Evolutionary conservation across 2,797 vertebrate species (phyloP).

Genomic region (Alca torda): DNA sequence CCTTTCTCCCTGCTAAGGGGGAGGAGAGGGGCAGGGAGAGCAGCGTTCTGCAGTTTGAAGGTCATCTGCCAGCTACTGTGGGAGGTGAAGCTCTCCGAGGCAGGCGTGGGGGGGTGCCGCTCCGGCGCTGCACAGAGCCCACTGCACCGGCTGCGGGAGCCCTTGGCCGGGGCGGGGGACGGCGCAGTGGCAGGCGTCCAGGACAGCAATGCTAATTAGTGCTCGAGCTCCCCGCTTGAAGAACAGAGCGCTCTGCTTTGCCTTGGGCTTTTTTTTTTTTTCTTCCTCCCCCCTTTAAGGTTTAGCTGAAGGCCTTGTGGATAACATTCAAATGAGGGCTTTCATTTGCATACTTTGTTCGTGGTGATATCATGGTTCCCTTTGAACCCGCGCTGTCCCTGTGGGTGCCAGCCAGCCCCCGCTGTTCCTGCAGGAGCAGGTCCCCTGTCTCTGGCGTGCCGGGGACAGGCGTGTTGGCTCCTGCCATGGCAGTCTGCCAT

Average conservation of each 20-base stretch:
- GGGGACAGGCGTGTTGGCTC: fast-evolving
- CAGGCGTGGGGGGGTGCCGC: background rate
- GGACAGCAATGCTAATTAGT: background rate
- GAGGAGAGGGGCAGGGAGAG: background rate
- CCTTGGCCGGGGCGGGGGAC: background rate
- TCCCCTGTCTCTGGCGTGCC: too few relatives aligned
- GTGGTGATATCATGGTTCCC: background rate
- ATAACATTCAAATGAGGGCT: conserved; percentile 17
- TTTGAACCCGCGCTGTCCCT: background rate
- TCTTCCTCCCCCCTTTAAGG: background rate
- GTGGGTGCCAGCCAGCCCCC: background rate
- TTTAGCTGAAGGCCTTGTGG: conserved; percentile 1
- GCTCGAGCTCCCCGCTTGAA: background rate
- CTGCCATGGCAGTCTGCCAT: background rate
- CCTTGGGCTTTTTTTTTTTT: background rate
- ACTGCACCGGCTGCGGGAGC: background rate
- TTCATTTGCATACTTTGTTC: background rate
- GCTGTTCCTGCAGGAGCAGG: background rate
- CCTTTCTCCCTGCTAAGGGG: fast-evolving
- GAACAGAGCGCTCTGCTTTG: conserved; percentile 22
- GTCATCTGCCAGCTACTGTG: background rate
- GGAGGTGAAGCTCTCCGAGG: background rate
- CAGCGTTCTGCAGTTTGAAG: background rate
- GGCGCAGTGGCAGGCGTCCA: background rate
- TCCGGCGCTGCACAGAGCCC: background rate